Evolutionary conservation across 2,113 vertebrate genomes (phyloP).

Genomic region (Rhinichthys klamathensis): DNA sequence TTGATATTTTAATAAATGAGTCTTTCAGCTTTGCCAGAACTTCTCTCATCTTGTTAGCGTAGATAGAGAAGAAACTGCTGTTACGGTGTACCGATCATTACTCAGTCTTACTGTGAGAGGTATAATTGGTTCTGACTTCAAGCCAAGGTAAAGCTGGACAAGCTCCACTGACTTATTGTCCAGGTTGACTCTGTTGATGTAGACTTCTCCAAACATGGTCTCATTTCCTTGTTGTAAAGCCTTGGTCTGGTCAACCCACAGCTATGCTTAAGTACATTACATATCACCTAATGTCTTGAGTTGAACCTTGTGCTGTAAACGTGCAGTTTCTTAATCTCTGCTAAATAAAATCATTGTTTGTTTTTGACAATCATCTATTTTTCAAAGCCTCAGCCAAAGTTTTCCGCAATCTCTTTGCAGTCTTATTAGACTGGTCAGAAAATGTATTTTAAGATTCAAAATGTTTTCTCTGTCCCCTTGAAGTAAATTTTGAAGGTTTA

Average conservation of each 20-base stretch:
- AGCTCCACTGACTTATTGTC: conserved; percentile 68
- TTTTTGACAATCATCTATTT: conserved; percentile 42
- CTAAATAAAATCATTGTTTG: conserved; percentile 27
- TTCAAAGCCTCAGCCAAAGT: conserved; percentile 24
- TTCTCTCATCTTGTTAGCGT: conserved; percentile 27
- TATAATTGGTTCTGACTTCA: conserved; percentile 43
- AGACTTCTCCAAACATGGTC: conserved; percentile 73
- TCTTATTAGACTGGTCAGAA: background rate
- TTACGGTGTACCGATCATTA: background rate
- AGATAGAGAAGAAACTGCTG: conserved; percentile 5
- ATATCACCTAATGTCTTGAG: conserved; percentile 56
- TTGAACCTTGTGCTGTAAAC: background rate
- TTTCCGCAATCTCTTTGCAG: background rate
- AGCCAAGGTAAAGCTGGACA: conserved; percentile 67
- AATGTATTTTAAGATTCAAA: too few relatives aligned
- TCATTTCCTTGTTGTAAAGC: conserved; percentile 70
- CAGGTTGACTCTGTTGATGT: conserved; percentile 62
- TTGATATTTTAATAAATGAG: conserved; percentile 27
- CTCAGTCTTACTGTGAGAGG: conserved; percentile 36
- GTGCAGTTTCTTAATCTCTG: conserved; percentile 27
- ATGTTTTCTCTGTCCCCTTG: background rate
- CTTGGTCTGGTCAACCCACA: conserved; percentile 60
- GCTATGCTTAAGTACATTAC: conserved; percentile 57
- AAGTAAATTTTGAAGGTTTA: background rate
- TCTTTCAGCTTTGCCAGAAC: conserved; percentile 22